Conservation (phyloP, 2,888 invertebrate genomes). For the Agrypnus murinus region DNA sequence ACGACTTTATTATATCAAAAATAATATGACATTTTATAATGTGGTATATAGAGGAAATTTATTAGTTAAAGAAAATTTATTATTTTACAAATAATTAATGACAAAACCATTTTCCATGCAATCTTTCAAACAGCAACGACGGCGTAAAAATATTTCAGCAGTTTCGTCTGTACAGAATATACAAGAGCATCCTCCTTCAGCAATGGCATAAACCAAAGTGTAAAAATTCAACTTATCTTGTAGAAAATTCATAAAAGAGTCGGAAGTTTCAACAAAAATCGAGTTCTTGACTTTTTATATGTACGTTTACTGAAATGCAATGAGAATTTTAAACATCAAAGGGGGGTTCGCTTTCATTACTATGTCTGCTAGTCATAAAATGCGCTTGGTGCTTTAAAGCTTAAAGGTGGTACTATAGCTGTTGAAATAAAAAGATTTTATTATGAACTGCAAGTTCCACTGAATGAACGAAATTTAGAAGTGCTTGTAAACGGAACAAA, state of each 20-base stretch:
- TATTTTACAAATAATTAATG: no score
- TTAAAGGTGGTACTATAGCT: not conserved
- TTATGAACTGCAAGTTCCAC: conserved; percentile 3
- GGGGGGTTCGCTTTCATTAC: not conserved
- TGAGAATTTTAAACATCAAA: conserved; percentile 11
- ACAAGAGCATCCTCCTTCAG: no score
- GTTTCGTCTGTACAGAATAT: no score
- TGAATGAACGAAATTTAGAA: not conserved
- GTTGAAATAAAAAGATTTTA: conserved; percentile 3
- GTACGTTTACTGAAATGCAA: not conserved
- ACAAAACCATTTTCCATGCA: no score
- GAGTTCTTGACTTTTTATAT: not conserved
- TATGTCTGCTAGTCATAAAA: conserved; percentile 1
- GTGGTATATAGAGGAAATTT: no score
- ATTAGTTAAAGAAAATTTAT: no score
- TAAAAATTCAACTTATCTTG: no score
- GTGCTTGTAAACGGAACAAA: not conserved
- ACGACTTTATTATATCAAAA: conserved; percentile 39
- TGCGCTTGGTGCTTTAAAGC: not conserved
- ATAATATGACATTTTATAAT: conserved; percentile 24
- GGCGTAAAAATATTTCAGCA: no score
- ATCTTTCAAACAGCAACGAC: no score
- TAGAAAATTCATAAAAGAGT: no score
- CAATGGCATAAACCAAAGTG: no score
- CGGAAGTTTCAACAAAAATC: not conserved